Base-by-base conservation (phyloP, 2,888 invertebrate genomes). In the Eustalomyia histrio region DNA sequence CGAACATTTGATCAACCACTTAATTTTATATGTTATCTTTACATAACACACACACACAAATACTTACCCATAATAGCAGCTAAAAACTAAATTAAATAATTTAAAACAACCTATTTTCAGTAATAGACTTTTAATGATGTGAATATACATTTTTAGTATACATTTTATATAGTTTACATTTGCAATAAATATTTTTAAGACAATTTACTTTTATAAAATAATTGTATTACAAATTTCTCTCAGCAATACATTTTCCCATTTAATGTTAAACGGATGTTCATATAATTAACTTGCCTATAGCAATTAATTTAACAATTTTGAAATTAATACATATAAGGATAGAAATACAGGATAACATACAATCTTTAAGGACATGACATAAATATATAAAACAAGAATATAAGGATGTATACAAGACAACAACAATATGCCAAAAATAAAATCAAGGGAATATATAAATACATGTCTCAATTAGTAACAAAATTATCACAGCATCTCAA, bases 211-310 rank as follows among this genome's bases (percentile, higher is more conserved):
- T 29, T 7, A 6, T 29, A 29, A 7, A 29, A 29, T 29, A 29
- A 29, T 6, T 3, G 29, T 7, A 24, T 29, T 29, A 6, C 4
- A 29, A 4, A 39, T n/a, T 9, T 35, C 35, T 52, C 5, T 29
- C 18, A 21, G 16, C 47, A 39, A 71, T 21, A 8, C 17, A 63
- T 63, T 72, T 17, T 29, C 29, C 8, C n/a, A 47, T 1, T 47
- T 60, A n/a, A 47, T 2, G n/a, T 35, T 10, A 60, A 50, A 60
- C 6, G 53, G 24, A 69, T 29, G 21, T n/a, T n/a, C n/a, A n/a
- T 39, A 52, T 39, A 52, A 60, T 53, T 52, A 65, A 74, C 39
- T 67, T 74, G 52, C 50, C 74, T 74, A 12, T 18, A 58, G 35
- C 21, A 50, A 43, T 63, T 61, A 53, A 61, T 43, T 61, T 53